A percentile compares a stretch with the other conserved stretches of the same genome.
These are phyloP conservation scores for Percopsis omiscomaycus DNA, from an alignment of 2,797 vertebrate genomes.

Conservation along the genomic window DNA sequence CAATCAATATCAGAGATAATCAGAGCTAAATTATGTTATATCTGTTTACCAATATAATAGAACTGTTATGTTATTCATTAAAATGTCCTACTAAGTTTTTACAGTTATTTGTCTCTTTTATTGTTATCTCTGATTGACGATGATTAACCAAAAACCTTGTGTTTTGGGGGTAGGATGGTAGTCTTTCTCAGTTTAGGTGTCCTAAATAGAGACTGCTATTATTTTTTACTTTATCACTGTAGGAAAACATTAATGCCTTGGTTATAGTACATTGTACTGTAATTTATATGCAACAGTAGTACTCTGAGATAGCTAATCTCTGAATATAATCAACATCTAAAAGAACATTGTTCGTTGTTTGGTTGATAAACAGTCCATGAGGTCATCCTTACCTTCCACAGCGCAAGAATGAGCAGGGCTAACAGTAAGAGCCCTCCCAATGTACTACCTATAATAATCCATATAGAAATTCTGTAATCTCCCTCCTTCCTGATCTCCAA, in stretches of 20 bases:
- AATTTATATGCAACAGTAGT: too few species aligned
- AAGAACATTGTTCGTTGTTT: background rate
- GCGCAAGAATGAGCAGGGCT: constrained; percentile 87
- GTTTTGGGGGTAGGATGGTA: background rate
- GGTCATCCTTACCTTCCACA: constrained; percentile 89
- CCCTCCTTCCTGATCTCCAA: constrained; percentile 92
- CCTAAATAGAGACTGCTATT: background rate
- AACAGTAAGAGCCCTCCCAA: constrained; percentile 92
- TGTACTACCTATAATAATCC: constrained; percentile 94
- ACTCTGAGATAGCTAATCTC: too few species aligned
- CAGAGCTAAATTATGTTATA: too few species aligned
- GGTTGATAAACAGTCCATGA: background rate
- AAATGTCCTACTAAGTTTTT: too few species aligned
- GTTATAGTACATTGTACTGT: background rate
- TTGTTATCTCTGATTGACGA: too few species aligned
- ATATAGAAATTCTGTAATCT: constrained; percentile 87
- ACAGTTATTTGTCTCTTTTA: too few species aligned
- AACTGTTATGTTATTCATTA: too few species aligned
- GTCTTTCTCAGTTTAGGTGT: background rate
- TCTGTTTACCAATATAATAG: too few species aligned
- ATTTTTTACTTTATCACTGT: background rate
- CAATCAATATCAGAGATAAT: too few species aligned
- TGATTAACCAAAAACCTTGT: too few species aligned
- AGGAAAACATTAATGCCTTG: background rate
- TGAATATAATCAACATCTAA: background rate